Conservation (phyloP, 92 coral and sea anemone genomes). For the Phenganax marumi region DNA sequence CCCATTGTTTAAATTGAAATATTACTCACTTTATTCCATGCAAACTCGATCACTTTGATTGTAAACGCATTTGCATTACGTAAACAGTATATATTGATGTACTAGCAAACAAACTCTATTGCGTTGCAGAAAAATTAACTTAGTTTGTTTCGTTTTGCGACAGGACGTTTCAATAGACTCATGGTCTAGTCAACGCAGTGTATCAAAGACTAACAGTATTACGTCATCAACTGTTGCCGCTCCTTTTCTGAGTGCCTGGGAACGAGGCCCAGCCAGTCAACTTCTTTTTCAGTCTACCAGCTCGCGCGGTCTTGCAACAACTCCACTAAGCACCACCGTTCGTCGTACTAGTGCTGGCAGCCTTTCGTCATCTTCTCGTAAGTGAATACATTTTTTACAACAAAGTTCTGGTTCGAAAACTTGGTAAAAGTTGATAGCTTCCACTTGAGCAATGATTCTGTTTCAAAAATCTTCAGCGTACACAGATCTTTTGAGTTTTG, state of each 20-base stretch:
- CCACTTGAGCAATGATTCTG: too few relatives aligned
- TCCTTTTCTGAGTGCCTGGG: constrained; percentile 36
- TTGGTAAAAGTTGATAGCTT: neutral
- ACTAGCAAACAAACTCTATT: neutral
- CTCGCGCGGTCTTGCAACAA: constrained; percentile 35
- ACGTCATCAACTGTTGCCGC: neutral
- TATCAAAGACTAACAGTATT: neutral
- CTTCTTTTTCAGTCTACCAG: constrained; percentile 21
- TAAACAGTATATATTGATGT: neutral
- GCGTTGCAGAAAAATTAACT: neutral
- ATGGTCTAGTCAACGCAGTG: constrained; percentile 12
- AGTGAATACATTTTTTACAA: neutral
- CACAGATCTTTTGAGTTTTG: too few relatives aligned
- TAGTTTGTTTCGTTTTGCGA: neutral
- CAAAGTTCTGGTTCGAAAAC: neutral
- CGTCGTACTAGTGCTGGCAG: constrained; percentile 12
- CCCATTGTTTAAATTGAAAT: too few relatives aligned
- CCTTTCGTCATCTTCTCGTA: constrained; percentile 8
- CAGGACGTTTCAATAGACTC: constrained; percentile 29
- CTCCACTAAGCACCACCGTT: neutral
- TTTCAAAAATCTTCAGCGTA: too few relatives aligned
- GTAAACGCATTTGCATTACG: too few relatives aligned
- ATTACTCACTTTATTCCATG: too few relatives aligned
- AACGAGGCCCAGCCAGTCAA: constrained; percentile 39
- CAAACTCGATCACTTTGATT: too few relatives aligned